Percentiles rank a stretch among this genome's conserved stretches.
phyloP scores from a whole-genome alignment of 2,113 vertebrate species.

The Corythaeola cristata region DNA sequence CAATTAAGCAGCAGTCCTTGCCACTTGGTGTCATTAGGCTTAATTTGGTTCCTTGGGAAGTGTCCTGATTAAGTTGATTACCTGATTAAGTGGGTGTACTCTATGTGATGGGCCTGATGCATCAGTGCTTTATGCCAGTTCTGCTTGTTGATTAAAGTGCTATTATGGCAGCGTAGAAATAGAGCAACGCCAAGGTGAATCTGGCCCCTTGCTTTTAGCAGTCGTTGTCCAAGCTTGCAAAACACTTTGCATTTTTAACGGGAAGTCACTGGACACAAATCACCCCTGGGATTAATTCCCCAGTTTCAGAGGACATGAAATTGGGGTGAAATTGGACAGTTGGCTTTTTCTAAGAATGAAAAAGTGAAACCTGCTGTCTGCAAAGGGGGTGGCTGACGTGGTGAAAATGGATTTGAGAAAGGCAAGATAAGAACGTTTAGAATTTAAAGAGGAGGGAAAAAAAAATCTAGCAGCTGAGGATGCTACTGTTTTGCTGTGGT shows the following conservation, averaged over 20 bases:
- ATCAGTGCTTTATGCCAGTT: constrained; percentile 39
- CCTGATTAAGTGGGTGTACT: constrained; percentile 73
- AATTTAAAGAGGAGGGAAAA: not conserved
- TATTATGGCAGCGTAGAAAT: not conserved
- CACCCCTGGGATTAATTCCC: not conserved
- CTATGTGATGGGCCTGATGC: constrained; percentile 53
- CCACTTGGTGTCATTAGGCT: constrained; percentile 73
- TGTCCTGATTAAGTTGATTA: constrained; percentile 77
- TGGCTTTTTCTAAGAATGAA: not conserved
- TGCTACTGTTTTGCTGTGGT: not conserved
- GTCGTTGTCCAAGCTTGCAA: not conserved
- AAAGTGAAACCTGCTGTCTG: not conserved
- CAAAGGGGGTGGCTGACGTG: not conserved
- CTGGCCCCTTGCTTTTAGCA: not conserved
- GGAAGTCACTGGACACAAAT: not conserved
- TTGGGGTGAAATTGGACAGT: not conserved
- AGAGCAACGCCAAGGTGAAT: constrained; percentile 36
- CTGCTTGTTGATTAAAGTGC: constrained; percentile 57
- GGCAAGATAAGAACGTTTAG: not conserved
- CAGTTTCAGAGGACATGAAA: not conserved
- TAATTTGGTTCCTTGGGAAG: constrained; percentile 77
- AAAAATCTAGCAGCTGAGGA: not conserved
- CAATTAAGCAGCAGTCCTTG: constrained; percentile 74
- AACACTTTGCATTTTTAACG: not conserved
- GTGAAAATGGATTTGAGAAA: not conserved